Conservation (phyloP, 2,888 invertebrate genomes). For the Drosophila emarginata region DNA sequence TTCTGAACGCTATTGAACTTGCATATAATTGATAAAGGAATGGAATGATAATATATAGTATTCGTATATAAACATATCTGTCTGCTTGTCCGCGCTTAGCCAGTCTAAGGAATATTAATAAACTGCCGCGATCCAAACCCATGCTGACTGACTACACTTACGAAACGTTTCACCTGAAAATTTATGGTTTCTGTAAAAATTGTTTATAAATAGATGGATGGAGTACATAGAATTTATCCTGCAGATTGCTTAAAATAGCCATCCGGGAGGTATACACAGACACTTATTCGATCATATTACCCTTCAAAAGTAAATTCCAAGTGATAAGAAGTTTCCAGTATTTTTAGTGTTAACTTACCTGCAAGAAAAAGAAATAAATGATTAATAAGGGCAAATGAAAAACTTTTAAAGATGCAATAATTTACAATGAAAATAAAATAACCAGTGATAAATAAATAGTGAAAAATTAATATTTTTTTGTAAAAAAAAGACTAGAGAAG, state of each 20-base stretch:
- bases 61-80: no score
- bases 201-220: not conserved
- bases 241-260: slow-evolving; percentile 15
- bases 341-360: slow-evolving; percentile 26
- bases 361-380: not conserved
- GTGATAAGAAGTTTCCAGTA: not conserved
- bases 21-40: slow-evolving; percentile 57
- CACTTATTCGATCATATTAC: not conserved
- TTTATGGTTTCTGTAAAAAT: slow-evolving; percentile 15
- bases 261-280: no score
- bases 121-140: not conserved
- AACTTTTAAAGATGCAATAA: no score
- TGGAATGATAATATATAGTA: slow-evolving; percentile 29
- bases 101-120: slow-evolving; percentile 21
- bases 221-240: not conserved
- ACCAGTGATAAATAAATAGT: no score
- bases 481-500: no score
- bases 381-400: not conserved
- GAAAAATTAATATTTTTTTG: no score
- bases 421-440: no score
- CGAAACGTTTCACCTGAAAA: slow-evolving; percentile 11
- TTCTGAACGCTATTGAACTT: slow-evolving; percentile 78
- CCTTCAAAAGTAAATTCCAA: slow-evolving; percentile 1
- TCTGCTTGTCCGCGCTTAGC: not conserved
- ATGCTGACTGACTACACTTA: not conserved